Evolutionary conservation across 2,113 vertebrate genomes (phyloP).

Genomic region (Heterotis niloticus): DNA sequence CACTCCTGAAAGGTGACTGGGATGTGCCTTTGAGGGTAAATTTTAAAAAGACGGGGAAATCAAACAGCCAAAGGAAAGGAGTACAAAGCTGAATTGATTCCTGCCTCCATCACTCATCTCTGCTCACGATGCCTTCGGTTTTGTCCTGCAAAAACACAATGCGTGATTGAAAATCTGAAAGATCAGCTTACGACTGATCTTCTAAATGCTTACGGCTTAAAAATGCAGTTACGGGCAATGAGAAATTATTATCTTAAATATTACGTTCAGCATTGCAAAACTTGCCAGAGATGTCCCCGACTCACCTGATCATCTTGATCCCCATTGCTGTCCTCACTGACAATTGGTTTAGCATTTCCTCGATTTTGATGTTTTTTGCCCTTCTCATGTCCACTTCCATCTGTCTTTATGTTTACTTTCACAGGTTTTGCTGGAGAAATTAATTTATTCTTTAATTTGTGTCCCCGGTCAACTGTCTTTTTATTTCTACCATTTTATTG

Average conservation of each 20-base stretch:
- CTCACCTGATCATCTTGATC: constrained; percentile 72
- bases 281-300: neutral
- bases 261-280: neutral
- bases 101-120: constrained; percentile 60
- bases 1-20: constrained; percentile 2
- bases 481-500: no score
- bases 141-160: constrained; percentile 64
- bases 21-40: neutral
- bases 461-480: no score
- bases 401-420: constrained; percentile 80
- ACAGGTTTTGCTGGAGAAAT: constrained; percentile 75
- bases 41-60: constrained; percentile 11
- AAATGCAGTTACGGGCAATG: neutral
- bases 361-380: constrained; percentile 78
- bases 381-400: constrained; percentile 73
- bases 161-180: constrained; percentile 7
- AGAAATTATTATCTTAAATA: neutral
- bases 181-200: constrained; percentile 20
- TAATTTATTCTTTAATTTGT: neutral
- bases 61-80: constrained; percentile 7
- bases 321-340: constrained; percentile 84
- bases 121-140: constrained; percentile 72
- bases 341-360: constrained; percentile 77
- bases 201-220: neutral
- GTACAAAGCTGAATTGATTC: constrained; percentile 23